These are phyloP conservation scores for Patella vulgata DNA, from an alignment of 1,140 invertebrate species.

Conservation along the genomic window DNA sequence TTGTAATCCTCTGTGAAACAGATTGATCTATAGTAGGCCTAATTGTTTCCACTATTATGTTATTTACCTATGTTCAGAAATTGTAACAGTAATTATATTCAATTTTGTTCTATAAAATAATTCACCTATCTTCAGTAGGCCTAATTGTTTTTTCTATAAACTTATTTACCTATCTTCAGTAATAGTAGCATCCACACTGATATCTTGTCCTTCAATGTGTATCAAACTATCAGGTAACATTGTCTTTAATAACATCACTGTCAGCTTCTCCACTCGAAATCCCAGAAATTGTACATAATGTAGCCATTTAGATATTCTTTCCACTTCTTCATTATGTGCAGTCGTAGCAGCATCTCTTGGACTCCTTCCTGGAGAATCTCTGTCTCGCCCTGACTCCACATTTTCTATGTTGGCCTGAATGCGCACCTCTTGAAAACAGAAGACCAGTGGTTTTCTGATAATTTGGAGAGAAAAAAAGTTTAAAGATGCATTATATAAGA, in stretches of 20 bases:
- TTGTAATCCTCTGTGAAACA: too few relatives aligned
- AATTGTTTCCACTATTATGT: too few relatives aligned
- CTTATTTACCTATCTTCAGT: slow-evolving; percentile 76
- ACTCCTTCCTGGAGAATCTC: background rate
- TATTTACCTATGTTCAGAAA: too few relatives aligned
- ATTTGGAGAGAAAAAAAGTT: background rate
- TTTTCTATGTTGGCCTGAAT: slow-evolving; percentile 80
- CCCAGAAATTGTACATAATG: slow-evolving; percentile 53
- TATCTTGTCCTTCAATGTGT: slow-evolving; percentile 78
- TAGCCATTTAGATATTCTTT: background rate
- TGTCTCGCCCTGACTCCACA: slow-evolving; percentile 63
- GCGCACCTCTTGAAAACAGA: slow-evolving; percentile 84
- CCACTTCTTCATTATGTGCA: slow-evolving; percentile 1
- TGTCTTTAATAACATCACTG: slow-evolving; percentile 76
- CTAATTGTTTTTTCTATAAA: too few relatives aligned
- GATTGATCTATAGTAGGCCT: too few relatives aligned
- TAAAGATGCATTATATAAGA: too few relatives aligned
- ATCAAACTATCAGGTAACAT: slow-evolving; percentile 78
- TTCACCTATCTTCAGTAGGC: too few relatives aligned
- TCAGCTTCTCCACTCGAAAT: slow-evolving; percentile 83
- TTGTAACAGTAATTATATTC: too few relatives aligned
- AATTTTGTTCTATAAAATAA: too few relatives aligned
- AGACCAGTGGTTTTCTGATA: slow-evolving; percentile 81
- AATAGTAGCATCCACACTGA: slow-evolving; percentile 81
- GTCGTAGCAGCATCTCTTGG: background rate